Conservation (phyloP, 2,797 vertebrate species). For the Clarias fuscus region DNA sequence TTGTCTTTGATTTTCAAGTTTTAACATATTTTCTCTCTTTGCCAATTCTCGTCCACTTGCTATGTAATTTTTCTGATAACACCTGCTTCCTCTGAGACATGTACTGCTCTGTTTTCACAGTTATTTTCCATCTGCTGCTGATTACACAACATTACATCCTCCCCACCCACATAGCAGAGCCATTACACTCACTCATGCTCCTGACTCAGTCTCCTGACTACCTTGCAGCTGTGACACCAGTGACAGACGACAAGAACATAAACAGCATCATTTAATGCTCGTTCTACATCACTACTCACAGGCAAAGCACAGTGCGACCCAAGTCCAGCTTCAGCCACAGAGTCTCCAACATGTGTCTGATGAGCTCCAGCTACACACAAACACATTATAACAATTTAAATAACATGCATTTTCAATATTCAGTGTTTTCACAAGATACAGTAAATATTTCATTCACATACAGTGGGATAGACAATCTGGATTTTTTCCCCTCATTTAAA, state of each 20-base stretch:
- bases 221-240: background rate
- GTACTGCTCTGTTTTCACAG: background rate
- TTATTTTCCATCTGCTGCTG: background rate
- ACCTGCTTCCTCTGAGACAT: background rate
- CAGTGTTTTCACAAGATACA: no score
- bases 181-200: background rate
- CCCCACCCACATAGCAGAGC: background rate
- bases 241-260: background rate
- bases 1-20: background rate
- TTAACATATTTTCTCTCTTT: background rate
- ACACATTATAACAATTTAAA: background rate
- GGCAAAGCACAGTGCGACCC: slow-evolving; percentile 71
- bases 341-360: slow-evolving; percentile 85
- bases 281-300: slow-evolving; percentile 78
- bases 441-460: no score
- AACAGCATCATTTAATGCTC: background rate
- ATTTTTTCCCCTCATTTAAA: no score
- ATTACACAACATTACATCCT: background rate
- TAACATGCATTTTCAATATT: no score
- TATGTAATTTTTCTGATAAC: background rate
- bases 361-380: slow-evolving; percentile 83
- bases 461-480: no score
- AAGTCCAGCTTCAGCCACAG: slow-evolving; percentile 85
- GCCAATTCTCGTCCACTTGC: background rate
- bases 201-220: no score